Evolutionary conservation across 2,888 invertebrate species (phyloP).

Genomic region (Trachelus tabidus): DNA sequence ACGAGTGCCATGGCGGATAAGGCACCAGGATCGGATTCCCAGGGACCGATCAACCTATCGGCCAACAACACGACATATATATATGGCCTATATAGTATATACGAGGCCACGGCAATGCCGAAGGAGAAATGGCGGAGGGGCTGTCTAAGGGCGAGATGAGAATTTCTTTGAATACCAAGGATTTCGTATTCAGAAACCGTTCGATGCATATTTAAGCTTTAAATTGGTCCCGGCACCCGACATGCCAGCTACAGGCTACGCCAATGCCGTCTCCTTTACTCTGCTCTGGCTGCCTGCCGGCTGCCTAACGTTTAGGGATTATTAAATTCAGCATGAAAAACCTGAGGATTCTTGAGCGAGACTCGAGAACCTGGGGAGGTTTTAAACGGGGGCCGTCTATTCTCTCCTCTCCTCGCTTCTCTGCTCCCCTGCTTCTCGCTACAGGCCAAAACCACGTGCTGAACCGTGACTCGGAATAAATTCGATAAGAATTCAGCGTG

Average conservation of each 20-base stretch:
- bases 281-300: neutral
- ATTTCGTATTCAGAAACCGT: constrained; percentile 51
- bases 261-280: constrained; percentile 13
- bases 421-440: neutral
- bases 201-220: constrained; percentile 52
- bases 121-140: neutral
- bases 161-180: constrained; percentile 11
- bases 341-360: constrained; percentile 3
- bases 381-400: neutral
- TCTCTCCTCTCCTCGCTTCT: neutral
- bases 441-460: constrained; percentile 25
- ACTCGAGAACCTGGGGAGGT: constrained; percentile 4
- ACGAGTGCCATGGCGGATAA: too few species aligned
- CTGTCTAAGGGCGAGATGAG: neutral
- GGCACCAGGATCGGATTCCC: too few species aligned
- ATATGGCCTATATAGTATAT: neutral
- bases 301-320: constrained; percentile 36
- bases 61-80: too few species aligned
- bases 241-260: constrained; percentile 24
- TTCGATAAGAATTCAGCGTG: constrained; percentile 25
- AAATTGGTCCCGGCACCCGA: constrained; percentile 35
- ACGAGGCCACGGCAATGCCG: neutral
- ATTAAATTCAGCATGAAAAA: constrained; percentile 43
- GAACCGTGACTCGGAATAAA: constrained; percentile 51
- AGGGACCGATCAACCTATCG: too few species aligned